Conservation (phyloP, 2,113 vertebrate species). For the Mastomys natalensis region DNA sequence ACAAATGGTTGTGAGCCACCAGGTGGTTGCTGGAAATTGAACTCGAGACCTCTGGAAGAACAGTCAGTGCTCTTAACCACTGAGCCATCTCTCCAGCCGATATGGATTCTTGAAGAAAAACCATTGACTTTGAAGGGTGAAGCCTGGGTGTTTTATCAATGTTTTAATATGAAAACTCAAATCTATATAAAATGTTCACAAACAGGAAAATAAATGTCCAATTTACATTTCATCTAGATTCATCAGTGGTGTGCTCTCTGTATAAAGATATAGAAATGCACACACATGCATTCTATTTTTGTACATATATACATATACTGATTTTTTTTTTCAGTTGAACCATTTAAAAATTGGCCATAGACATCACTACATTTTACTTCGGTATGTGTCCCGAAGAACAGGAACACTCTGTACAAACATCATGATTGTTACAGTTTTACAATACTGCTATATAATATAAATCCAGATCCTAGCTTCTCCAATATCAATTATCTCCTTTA, state of each 20-base stretch:
- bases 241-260: neutral
- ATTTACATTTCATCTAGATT: conserved; percentile 21
- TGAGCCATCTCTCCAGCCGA: neutral
- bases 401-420: neutral
- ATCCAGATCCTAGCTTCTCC: neutral
- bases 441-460: neutral
- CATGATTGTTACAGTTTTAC: neutral
- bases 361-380: neutral
- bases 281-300: neutral
- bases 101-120: neutral
- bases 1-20: too few species aligned
- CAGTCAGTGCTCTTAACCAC: too few species aligned
- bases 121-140: neutral
- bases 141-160: neutral
- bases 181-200: conserved; percentile 18
- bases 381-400: neutral
- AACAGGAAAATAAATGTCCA: conserved; percentile 33
- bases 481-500: neutral
- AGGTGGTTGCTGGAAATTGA: too few species aligned
- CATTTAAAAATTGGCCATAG: conserved; percentile 32
- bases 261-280: too few species aligned
- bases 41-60: too few species aligned
- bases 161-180: conserved; percentile 61
- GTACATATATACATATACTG: neutral
- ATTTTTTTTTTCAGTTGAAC: conserved; percentile 3